Percentiles rank a stretch among this genome's conserved stretches.
Conservation (phyloP, 2,113 vertebrate genomes). For the Gasterosteus aculeatus region DNA sequence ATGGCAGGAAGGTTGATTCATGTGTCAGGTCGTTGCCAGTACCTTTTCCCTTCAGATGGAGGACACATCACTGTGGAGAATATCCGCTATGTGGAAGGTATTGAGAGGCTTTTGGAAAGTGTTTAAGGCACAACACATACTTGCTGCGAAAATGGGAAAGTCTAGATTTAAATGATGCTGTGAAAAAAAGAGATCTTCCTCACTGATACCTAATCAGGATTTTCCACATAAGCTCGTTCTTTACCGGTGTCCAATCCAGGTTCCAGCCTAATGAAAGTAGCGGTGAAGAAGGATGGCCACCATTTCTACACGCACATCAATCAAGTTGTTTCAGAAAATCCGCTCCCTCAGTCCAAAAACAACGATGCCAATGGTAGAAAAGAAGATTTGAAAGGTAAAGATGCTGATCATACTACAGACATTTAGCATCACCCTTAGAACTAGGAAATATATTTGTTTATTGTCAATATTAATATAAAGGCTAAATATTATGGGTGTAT, state of each 20-base stretch:
- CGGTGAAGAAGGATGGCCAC: slow-evolving; percentile 89
- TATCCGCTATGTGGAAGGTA: slow-evolving; percentile 86
- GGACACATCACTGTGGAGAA: slow-evolving; percentile 90
- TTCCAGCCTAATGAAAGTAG: slow-evolving; percentile 84
- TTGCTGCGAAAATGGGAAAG: not conserved
- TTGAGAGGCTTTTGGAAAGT: not conserved
- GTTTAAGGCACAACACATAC: not conserved
- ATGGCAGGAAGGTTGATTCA: slow-evolving; percentile 85
- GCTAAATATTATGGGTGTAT: not conserved
- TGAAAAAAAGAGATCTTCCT: not conserved
- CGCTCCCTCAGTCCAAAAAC: slow-evolving; percentile 41
- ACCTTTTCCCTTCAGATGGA: slow-evolving; percentile 90
- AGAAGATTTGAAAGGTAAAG: slow-evolving; percentile 38
- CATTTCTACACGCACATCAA: slow-evolving; percentile 87
- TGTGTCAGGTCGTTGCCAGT: slow-evolving; percentile 80
- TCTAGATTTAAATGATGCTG: not conserved
- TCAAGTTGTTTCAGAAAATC: not conserved
- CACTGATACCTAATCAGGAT: not conserved
- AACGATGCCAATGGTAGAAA: slow-evolving; percentile 18
- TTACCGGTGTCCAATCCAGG: slow-evolving; percentile 73
- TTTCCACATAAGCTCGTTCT: not conserved
- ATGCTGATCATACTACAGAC: not conserved
- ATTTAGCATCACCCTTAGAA: not conserved
- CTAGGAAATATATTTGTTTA: not conserved
- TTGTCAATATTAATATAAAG: not conserved